Base-by-base conservation (phyloP, 2,888 invertebrate species). In the Halictus ligatus region DNA sequence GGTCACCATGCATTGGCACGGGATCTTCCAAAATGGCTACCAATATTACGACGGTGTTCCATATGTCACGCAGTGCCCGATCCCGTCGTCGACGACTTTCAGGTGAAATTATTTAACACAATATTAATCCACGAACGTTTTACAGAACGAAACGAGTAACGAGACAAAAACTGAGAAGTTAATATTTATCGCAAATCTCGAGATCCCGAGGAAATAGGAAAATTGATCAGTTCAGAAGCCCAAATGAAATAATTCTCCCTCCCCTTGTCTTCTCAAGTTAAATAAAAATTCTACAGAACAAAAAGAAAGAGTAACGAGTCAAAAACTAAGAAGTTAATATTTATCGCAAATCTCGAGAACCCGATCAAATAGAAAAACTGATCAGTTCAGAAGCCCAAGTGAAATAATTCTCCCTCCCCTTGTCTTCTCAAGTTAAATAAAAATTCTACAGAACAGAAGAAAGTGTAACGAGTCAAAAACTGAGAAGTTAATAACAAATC, bases 1-100 rank as follows among this genome's bases (percentile, higher is more conserved):
- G 94, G 97, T 97, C 6, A 97, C 98, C 73, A 97, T 99, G 84
- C 99, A 99, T 95, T 99, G 98, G 98, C 99, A 99, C 94, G 99
- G 99, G 88, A 96, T 98, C 91, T 97, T 97, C 96, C 98, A 98
- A 94, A 96, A 97, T 89, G 97, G 97, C 79, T 97, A 97, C 8
- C 98, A 98, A 93, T 98, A 98, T 95, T 98, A 98, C 94, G 98
- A 98, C 92, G 98, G 98, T 88, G 98, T 98, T 73, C 98, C 98
- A 25, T 98, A 97, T 92, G 97, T 98, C 58, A 98, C 98, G 0
- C 98, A 98, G 95, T 98, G 98, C 95, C 98, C 98, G 69, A 98
- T 98, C 92, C 97, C 97, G 92, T 97, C 98, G 95, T 98, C 98
- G 94, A 97, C 97, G 92, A 97, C 97, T 13, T 98, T 98, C 96